Evolutionary conservation across 2,888 invertebrate species (phyloP), one percentile per base, ranked within the genome.

Genomic region (Digitonthophagus gazella): DNA sequence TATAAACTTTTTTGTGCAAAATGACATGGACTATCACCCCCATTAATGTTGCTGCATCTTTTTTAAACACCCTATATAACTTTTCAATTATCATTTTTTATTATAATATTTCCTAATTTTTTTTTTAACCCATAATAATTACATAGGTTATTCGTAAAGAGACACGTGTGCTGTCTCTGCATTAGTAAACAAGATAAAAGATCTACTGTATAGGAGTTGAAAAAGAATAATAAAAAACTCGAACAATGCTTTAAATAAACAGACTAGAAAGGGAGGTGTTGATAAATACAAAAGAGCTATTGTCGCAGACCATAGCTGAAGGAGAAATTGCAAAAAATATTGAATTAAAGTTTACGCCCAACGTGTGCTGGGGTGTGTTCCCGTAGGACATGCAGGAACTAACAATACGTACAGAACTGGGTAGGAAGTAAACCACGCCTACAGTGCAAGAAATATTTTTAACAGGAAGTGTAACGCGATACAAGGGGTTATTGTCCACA

Each of bases 271-370:
- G 28, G 28, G 28, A 44, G 28, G 28, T 44, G 28, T 44, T 44
- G 28, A 44, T 44, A 44, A 44, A 5, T 44, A 44, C 28, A 44
- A 44, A 44, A 44, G 28, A 11, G 28, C 28, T 44, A 44, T 44
- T 44, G 28, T 44, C 28, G 11, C 11, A 8, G 6, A 44, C 8
- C 8, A 44, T 44, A 8, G 28, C 11, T 44, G 28, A 44, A 44
- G 28, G 28, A 44, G 28, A 44, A 44, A 44, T 44, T 44, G 28
- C 28, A 44, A 44, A 44, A 44, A 44, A 44, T 44, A 44, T 44
- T 69, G 69, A 69, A 67, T 69, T 56, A 66, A 66, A 69, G 67
- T 69, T 66, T 58, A 66, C 69, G 69, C 69, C 69, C 69, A 69
- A 66, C 67, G 66, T 69, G 69, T 69, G 66, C 64, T 64, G 28